Evolutionary conservation across 2,888 invertebrate species (phyloP).

Genomic region (Amphipoea oculea): DNA sequence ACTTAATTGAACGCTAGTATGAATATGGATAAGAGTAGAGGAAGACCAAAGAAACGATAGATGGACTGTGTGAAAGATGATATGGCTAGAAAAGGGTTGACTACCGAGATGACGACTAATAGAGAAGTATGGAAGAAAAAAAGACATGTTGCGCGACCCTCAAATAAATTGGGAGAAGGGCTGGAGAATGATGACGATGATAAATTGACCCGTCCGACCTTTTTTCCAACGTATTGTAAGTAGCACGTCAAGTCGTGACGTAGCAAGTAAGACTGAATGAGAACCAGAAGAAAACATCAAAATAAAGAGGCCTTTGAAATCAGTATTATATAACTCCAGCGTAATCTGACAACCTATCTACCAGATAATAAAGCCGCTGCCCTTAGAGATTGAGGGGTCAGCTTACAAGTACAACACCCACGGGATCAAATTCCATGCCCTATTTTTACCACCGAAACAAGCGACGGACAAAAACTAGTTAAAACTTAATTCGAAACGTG

Average conservation of each 20-base stretch:
- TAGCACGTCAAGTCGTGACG: neutral
- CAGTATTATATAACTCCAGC: neutral
- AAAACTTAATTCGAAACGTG: conserved; percentile 45
- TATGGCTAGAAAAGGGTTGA: neutral
- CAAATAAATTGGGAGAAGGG: neutral
- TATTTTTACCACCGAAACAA: conserved; percentile 47
- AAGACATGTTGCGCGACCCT: neutral
- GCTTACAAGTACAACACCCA: conserved; percentile 31
- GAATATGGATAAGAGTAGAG: neutral
- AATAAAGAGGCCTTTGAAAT: neutral
- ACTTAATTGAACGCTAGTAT: neutral
- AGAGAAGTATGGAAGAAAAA: neutral
- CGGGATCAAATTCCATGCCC: conserved; percentile 36
- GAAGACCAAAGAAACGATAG: neutral
- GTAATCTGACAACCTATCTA: conserved; percentile 1
- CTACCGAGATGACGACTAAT: neutral
- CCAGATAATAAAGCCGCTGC: conserved; percentile 13
- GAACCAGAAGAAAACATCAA: neutral
- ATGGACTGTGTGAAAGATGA: neutral
- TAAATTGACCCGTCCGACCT: neutral
- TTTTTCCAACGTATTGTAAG: neutral
- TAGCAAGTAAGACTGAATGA: neutral
- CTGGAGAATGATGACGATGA: neutral
- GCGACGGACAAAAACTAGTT: conserved; percentile 43
- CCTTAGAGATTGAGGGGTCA: conserved; percentile 24